phyloP scores from a whole-genome alignment of 2,113 vertebrate genomes.

The Amblyopsis rosae region DNA sequence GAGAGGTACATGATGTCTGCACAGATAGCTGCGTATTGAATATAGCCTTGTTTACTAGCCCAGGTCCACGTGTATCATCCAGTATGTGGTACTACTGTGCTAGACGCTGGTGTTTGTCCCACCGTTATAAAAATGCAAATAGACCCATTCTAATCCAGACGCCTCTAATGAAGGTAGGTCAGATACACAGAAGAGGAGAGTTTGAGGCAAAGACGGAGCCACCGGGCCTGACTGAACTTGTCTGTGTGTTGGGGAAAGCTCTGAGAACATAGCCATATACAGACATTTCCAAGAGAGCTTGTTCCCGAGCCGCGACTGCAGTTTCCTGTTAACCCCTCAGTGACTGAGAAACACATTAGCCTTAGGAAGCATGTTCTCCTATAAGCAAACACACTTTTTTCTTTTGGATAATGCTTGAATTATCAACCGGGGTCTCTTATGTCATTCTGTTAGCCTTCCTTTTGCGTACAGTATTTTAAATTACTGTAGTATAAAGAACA shows the following conservation, averaged over 20 bases:
- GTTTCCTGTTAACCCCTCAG: constrained; percentile 76
- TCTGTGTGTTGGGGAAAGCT: constrained; percentile 62
- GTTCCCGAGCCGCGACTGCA: constrained; percentile 35
- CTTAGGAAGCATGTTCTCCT: constrained; percentile 14
- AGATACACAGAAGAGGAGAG: constrained; percentile 42
- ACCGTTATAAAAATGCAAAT: constrained; percentile 3
- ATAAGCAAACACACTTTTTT: not conserved
- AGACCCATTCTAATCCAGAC: not conserved
- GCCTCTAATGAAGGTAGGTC: constrained; percentile 37
- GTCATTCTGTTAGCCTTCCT: not conserved
- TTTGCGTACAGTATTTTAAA: not conserved
- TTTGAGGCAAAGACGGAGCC: constrained; percentile 32
- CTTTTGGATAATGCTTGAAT: no score
- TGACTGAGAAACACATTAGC: constrained; percentile 18
- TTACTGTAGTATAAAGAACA: not conserved
- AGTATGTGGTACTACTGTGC: not conserved
- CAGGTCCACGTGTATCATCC: not conserved
- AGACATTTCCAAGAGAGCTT: constrained; percentile 70
- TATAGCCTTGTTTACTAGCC: not conserved
- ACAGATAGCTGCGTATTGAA: no score
- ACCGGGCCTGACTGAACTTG: constrained; percentile 74
- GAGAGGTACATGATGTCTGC: not conserved
- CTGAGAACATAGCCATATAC: constrained; percentile 71
- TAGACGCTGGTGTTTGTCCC: not conserved
- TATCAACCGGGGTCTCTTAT: no score